A percentile compares a stretch with the other conserved stretches of the same genome.
Evolutionary conservation across 2,797 vertebrate genomes (phyloP).

Genomic region (Vireo griseus): DNA sequence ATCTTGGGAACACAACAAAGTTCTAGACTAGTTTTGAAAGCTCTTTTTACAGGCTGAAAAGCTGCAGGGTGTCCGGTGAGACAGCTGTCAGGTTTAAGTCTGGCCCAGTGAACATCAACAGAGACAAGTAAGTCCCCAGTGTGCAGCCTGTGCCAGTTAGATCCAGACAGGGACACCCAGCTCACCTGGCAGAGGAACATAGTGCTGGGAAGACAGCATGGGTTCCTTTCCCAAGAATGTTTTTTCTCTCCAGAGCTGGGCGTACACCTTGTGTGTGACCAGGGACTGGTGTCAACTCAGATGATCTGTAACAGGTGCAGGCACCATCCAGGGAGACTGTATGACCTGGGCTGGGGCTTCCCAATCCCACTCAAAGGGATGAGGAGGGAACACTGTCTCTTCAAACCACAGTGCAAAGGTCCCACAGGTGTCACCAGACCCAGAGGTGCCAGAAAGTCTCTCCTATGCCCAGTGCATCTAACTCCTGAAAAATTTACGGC

Average conservation of each 20-base stretch:
- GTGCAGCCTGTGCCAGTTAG: background rate
- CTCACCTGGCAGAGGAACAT: background rate
- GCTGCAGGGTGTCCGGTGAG: accelerated
- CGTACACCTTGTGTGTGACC: accelerated
- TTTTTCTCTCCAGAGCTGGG: background rate
- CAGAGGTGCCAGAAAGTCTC: background rate
- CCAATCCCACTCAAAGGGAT: accelerated
- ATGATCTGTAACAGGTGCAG: accelerated
- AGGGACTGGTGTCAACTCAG: accelerated
- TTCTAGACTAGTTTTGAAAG: background rate
- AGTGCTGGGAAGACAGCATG: accelerated
- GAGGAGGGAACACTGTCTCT: background rate
- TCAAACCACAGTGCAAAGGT: background rate
- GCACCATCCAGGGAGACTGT: background rate
- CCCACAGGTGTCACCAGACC: background rate
- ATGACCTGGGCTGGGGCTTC: background rate
- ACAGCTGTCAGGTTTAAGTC: background rate
- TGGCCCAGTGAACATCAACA: accelerated
- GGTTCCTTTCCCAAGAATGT: background rate
- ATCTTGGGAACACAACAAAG: background rate
- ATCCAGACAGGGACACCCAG: background rate
- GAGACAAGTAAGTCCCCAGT: background rate
- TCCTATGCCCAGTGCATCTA: background rate
- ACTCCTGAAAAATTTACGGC: background rate
- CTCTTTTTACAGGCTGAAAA: background rate